These are phyloP conservation scores for Cyprinodon variegatus DNA, from an alignment of 2,113 vertebrate genomes.

Conservation along the genomic window DNA sequence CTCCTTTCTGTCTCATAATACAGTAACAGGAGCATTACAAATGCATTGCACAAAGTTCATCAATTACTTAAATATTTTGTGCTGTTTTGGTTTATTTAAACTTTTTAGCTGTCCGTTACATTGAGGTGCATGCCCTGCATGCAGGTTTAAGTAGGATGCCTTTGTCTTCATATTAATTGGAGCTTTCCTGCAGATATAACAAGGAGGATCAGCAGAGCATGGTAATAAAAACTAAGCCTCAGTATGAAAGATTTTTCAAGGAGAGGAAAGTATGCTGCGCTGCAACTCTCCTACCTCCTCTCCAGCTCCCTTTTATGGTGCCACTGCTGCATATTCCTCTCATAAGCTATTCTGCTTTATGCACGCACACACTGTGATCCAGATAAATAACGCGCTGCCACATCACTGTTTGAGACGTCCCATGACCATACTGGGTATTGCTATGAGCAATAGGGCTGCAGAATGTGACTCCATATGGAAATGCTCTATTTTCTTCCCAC, in stretches of 20 bases:
- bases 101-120: too few species aligned
- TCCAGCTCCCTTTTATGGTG: constrained; percentile 71
- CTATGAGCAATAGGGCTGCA: constrained; percentile 29
- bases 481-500: constrained; percentile 17
- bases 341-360: neutral
- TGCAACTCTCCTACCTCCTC: constrained; percentile 36
- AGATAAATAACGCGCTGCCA: constrained; percentile 52
- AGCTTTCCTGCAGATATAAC: neutral
- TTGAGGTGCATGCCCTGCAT: too few species aligned
- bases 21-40: too few species aligned
- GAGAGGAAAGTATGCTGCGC: constrained; percentile 19
- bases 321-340: constrained; percentile 45
- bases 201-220: neutral
- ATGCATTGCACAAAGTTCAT: too few species aligned
- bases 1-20: too few species aligned
- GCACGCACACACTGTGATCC: constrained; percentile 20
- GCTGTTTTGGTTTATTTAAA: too few species aligned
- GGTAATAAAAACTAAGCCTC: constrained; percentile 13
- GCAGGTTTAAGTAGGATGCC: too few species aligned
- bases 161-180: neutral
- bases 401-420: constrained; percentile 18
- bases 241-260: constrained; percentile 54
- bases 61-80: too few species aligned
- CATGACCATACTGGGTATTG: constrained; percentile 80
- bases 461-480: constrained; percentile 29